Percentiles rank a stretch among this genome's conserved stretches.
These are phyloP conservation scores for Bombus haemorrhoidalis DNA, from an alignment of 1,140 invertebrate genomes.

Conservation along the genomic window DNA sequence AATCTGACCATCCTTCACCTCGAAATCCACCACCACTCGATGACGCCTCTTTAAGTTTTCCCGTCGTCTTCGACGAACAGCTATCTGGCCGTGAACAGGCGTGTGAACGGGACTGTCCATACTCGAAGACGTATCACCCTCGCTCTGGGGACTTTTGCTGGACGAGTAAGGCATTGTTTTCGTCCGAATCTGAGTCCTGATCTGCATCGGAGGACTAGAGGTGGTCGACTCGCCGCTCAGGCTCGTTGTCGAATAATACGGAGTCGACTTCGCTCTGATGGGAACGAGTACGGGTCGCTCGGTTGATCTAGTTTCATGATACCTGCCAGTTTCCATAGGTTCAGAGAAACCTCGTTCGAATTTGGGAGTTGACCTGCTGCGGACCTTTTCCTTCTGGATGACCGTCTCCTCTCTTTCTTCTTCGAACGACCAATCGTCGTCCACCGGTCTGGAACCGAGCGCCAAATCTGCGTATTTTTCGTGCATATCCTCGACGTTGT, in stretches of 20 bases:
- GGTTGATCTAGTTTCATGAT: constrained; percentile 76
- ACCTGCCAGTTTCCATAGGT: constrained; percentile 61
- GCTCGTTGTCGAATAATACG: constrained; percentile 81
- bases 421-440: constrained; percentile 78
- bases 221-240: constrained; percentile 81
- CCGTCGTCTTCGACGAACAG: constrained; percentile 78
- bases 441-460: constrained; percentile 57
- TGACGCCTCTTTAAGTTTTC: constrained; percentile 77
- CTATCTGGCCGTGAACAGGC: constrained; percentile 76
- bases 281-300: constrained; percentile 78
- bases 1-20: constrained; percentile 80
- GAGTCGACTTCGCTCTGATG: constrained; percentile 77
- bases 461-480: constrained; percentile 77
- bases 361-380: constrained; percentile 44
- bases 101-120: constrained; percentile 81
- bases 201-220: constrained; percentile 80
- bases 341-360: constrained; percentile 74
- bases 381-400: background rate
- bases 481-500: constrained; percentile 80
- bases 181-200: constrained; percentile 79
- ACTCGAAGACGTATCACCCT: constrained; percentile 81
- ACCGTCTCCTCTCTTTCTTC: constrained; percentile 64
- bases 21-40: constrained; percentile 78
- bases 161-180: constrained; percentile 79
- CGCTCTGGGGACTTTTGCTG: constrained; percentile 79